phyloP scores from a whole-genome alignment of 1,140 invertebrate genomes.

The Calephelis virginiensis region DNA sequence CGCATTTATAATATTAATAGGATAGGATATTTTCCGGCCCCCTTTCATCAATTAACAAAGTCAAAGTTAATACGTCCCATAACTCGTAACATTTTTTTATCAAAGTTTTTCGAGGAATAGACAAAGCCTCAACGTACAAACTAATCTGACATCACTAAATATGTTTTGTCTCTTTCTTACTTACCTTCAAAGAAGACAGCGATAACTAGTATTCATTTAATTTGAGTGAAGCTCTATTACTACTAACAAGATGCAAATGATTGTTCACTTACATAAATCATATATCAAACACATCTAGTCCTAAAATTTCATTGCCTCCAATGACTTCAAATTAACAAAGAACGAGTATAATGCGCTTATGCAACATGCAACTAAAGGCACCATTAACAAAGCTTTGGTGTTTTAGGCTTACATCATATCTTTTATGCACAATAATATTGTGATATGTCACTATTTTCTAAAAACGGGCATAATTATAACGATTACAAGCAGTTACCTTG shows the following conservation, averaged over 20 bases:
- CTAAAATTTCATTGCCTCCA: constrained; percentile 3
- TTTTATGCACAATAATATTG: constrained; percentile 16
- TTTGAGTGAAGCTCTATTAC: background rate
- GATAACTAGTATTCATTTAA: background rate
- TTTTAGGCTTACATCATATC: background rate
- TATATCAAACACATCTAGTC: background rate
- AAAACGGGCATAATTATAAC: constrained; percentile 17
- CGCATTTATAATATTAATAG: no score
- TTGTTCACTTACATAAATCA: background rate
- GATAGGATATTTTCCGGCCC: no score
- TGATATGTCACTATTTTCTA: constrained; percentile 19
- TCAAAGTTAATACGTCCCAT: no score
- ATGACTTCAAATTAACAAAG: constrained; percentile 10
- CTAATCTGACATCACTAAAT: no score
- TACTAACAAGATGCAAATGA: background rate
- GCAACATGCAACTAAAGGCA: constrained; percentile 16
- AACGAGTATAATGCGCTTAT: constrained; percentile 7
- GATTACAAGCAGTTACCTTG: constrained; percentile 14
- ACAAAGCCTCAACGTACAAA: no score
- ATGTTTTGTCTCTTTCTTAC: no score
- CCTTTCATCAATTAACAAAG: no score
- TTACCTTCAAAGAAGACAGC: no score
- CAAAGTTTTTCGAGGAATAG: no score
- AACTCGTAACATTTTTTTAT: no score
- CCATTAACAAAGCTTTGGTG: constrained; percentile 7